phyloP scores from a whole-genome alignment of 1,140 invertebrate species.

The Papilio helenus region DNA sequence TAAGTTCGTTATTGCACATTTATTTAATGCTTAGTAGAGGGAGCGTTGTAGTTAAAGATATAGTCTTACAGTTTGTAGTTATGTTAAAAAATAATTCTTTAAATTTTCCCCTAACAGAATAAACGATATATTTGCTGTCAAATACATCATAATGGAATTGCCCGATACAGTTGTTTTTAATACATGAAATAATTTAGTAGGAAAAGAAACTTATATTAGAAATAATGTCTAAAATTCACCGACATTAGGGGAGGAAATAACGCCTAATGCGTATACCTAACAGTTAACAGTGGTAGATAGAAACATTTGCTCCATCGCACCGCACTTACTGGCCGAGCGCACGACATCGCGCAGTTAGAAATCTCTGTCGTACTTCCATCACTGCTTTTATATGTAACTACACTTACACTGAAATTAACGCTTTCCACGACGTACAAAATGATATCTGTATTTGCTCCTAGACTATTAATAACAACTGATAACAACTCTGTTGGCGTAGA shows the following conservation, averaged over 20 bases:
- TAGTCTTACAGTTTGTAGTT: neutral
- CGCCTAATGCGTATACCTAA: constrained; percentile 32
- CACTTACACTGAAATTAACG: constrained; percentile 29
- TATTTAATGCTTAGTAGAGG: neutral
- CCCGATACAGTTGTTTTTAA: neutral
- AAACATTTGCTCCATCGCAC: constrained; percentile 38
- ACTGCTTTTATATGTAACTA: constrained; percentile 22
- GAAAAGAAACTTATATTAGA: constrained; percentile 20
- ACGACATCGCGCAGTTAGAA: constrained; percentile 27
- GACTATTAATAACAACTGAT: constrained; percentile 49
- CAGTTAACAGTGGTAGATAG: constrained; percentile 34
- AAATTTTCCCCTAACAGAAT: neutral
- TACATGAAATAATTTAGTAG: constrained; percentile 3
- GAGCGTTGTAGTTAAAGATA: neutral
- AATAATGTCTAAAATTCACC: neutral
- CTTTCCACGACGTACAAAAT: constrained; percentile 42
- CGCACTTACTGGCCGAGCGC: constrained; percentile 26
- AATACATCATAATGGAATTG: neutral
- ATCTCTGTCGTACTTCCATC: constrained; percentile 13
- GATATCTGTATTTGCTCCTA: constrained; percentile 41
- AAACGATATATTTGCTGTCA: neutral
- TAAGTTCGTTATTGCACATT: neutral
- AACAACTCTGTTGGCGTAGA: constrained; percentile 59
- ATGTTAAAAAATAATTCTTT: neutral
- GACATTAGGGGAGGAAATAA: constrained; percentile 36